Conservation (phyloP, 2,797 vertebrate genomes). For the Momotus momota region DNA sequence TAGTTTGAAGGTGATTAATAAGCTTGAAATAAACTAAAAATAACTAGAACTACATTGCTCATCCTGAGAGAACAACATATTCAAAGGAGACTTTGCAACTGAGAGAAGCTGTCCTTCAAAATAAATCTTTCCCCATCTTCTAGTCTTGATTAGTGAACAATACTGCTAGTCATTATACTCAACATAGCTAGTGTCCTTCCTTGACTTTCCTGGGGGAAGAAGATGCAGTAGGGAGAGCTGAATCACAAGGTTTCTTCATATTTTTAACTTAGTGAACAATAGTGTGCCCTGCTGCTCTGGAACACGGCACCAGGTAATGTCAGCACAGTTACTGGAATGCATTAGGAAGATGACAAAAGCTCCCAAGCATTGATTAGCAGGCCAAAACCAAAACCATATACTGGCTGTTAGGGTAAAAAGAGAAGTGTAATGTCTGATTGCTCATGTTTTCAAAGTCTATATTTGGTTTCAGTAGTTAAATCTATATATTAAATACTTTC, state of each 20-base stretch:
- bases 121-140: not conserved
- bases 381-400: not conserved
- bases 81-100: slow-evolving; percentile 45
- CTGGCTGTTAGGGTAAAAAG: not conserved
- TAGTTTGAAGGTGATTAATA: slow-evolving; percentile 27
- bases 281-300: slow-evolving; percentile 2
- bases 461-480: not conserved
- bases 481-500: not conserved
- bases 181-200: slow-evolving; percentile 34
- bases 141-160: slow-evolving; percentile 19
- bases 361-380: not conserved
- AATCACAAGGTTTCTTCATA: slow-evolving; percentile 64
- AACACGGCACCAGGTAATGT: not conserved
- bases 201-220: slow-evolving; percentile 45
- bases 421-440: not conserved
- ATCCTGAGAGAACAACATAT: slow-evolving; percentile 44
- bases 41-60: slow-evolving; percentile 62
- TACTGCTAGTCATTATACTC: slow-evolving; percentile 34
- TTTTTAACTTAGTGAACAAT: slow-evolving; percentile 33
- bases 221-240: slow-evolving; percentile 37
- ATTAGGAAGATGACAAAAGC: not conserved
- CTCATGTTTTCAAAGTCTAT: not conserved
- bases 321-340: not conserved
- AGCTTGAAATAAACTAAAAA: slow-evolving; percentile 30
- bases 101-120: slow-evolving; percentile 62